phyloP scores from a whole-genome alignment of 2,797 vertebrate genomes.

The Betta splendens region DNA sequence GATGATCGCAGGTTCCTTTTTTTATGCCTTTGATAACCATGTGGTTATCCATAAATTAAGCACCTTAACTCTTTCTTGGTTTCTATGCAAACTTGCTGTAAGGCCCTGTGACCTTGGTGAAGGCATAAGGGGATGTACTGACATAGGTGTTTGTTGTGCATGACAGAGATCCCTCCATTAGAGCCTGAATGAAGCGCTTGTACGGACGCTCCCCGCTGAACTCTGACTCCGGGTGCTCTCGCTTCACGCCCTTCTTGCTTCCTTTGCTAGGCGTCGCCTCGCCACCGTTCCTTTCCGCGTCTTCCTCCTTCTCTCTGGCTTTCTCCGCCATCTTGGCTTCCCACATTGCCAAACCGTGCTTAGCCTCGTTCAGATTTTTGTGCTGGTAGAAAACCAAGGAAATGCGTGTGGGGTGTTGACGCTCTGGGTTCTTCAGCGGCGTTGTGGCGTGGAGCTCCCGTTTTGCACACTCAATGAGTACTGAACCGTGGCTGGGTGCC shows the following conservation, averaged over 20 bases:
- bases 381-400: constrained; percentile 99
- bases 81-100: constrained; percentile 92
- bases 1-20: constrained; percentile 69
- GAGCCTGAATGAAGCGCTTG: constrained; percentile 90
- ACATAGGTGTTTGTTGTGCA: constrained; percentile 93
- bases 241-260: constrained; percentile 90
- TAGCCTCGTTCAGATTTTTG: constrained; percentile 98
- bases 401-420: constrained; percentile 92
- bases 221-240: constrained; percentile 89
- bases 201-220: constrained; percentile 84
- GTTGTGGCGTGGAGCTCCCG: constrained; percentile 97
- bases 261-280: constrained; percentile 91
- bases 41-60: constrained; percentile 61
- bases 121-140: constrained; percentile 95
- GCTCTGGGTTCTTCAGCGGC: constrained; percentile 92
- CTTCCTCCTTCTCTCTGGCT: constrained; percentile 95
- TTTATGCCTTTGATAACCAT: constrained; percentile 67
- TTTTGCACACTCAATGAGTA: constrained; percentile 98
- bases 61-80: constrained; percentile 68
- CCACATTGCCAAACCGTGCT: constrained; percentile 95
- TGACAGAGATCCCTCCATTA: constrained; percentile 89
- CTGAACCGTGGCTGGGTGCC: constrained; percentile 94
- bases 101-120: constrained; percentile 98
- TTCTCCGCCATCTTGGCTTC: constrained; percentile 99
- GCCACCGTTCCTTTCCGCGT: constrained; percentile 89